A percentile compares a stretch with the other conserved stretches of the same genome.
Conservation (phyloP, 2,888 invertebrate species). For the Sinohyriopsis cumingii region DNA sequence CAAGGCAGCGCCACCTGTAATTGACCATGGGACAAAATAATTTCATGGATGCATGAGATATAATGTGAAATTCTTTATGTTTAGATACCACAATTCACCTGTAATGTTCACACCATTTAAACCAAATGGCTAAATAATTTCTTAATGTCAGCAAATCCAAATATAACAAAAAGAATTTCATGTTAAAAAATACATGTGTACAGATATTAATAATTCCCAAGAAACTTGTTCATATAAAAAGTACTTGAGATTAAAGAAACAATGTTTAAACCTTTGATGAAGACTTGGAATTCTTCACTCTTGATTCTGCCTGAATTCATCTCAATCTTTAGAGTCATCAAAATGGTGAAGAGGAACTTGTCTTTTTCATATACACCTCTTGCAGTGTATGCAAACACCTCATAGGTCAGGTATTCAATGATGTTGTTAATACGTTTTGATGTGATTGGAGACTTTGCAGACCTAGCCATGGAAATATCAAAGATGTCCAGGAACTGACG, state of each 20-base stretch:
- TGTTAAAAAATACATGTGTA: no score
- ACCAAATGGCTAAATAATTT: background rate
- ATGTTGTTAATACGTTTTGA: constrained; percentile 88
- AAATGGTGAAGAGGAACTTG: constrained; percentile 91
- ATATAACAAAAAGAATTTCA: no score
- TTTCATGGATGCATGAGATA: background rate
- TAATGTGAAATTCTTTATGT: background rate
- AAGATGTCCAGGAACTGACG: constrained; percentile 95
- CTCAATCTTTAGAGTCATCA: constrained; percentile 96
- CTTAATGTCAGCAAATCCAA: background rate
- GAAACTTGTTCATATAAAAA: no score
- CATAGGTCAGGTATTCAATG: constrained; percentile 89
- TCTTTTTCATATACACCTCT: constrained; percentile 94
- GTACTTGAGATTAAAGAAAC: background rate
- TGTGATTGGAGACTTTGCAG: constrained; percentile 87
- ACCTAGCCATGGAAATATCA: constrained; percentile 90
- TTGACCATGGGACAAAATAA: background rate
- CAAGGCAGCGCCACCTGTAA: constrained; percentile 71
- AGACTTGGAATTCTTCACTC: constrained; percentile 93
- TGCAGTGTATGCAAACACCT: constrained; percentile 93
- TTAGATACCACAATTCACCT: background rate
- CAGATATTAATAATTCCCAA: no score
- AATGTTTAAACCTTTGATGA: constrained; percentile 84
- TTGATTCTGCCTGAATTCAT: constrained; percentile 86
- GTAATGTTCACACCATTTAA: background rate